Percentiles rank a stretch among this genome's conserved stretches.
phyloP scores from a whole-genome alignment of 2,113 vertebrate species.

The Oreocharis arfaki region DNA sequence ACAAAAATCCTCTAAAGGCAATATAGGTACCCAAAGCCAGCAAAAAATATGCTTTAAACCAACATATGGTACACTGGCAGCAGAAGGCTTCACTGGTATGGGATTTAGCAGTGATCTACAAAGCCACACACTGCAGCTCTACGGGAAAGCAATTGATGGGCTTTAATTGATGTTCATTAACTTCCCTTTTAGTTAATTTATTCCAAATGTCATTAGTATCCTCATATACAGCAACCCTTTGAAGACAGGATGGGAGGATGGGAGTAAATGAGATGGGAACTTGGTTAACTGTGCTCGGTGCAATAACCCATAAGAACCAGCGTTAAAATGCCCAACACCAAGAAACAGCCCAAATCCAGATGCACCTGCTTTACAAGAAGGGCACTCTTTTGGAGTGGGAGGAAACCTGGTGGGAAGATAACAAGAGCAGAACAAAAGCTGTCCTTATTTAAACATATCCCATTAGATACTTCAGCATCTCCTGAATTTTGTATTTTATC shows the following conservation, averaged over 20 bases:
- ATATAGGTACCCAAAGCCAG: not conserved
- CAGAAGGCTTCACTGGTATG: not conserved
- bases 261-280: not conserved
- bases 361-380: slow-evolving; percentile 7
- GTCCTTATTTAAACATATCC: not conserved
- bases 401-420: not conserved
- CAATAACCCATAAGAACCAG: not conserved
- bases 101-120: not conserved
- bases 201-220: slow-evolving; percentile 1
- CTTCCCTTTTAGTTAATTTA: not conserved
- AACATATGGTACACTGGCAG: not conserved
- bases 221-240: not conserved
- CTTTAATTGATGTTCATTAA: slow-evolving; percentile 19
- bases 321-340: not conserved
- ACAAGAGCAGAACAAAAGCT: not conserved
- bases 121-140: not conserved
- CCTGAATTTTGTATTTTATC: not conserved
- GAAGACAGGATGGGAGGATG: not conserved
- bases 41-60: not conserved
- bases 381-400: not conserved
- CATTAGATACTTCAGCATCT: not conserved
- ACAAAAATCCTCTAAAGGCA: not conserved
- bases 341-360: not conserved
- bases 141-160: not conserved
- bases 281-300: not conserved